phyloP scores from a whole-genome alignment of 2,888 invertebrate species.

The Carterocephalus palaemon region DNA sequence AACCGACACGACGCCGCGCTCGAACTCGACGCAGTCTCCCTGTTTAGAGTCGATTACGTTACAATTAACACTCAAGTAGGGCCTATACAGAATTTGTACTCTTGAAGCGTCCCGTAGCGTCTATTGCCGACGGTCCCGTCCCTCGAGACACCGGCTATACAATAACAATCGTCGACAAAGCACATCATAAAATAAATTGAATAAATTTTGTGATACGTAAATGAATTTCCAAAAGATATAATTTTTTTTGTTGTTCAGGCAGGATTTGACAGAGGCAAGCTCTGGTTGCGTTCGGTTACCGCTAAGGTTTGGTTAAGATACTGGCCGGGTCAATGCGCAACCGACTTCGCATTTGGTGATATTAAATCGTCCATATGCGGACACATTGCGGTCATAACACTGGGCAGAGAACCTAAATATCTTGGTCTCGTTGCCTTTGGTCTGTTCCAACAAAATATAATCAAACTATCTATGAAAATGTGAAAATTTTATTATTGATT shows the following conservation, averaged over 20 bases:
- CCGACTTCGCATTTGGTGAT: too few relatives aligned
- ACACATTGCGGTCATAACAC: too few relatives aligned
- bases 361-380: too few relatives aligned
- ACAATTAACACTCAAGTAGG: slow-evolving; percentile 74
- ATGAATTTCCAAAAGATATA: slow-evolving; percentile 58
- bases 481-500: too few relatives aligned
- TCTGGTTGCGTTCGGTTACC: slow-evolving; percentile 26
- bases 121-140: too few relatives aligned
- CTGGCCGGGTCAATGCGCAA: too few relatives aligned
- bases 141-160: slow-evolving; percentile 22
- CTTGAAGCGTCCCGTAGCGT: slow-evolving; percentile 76
- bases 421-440: too few relatives aligned
- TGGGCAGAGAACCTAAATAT: too few relatives aligned
- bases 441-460: too few relatives aligned
- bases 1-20: slow-evolving; percentile 56
- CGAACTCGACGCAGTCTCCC: slow-evolving; percentile 64
- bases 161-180: slow-evolving; percentile 41
- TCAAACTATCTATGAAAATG: too few relatives aligned
- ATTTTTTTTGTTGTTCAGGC: slow-evolving; percentile 47
- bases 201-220: slow-evolving; percentile 54
- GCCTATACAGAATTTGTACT: slow-evolving; percentile 87
- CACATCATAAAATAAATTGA: slow-evolving; percentile 52
- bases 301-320: slow-evolving; percentile 14
- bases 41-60: slow-evolving; percentile 64
- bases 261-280: slow-evolving; percentile 47